phyloP scores from a whole-genome alignment of 2,797 vertebrate species.

The Rachycentron canadum region DNA sequence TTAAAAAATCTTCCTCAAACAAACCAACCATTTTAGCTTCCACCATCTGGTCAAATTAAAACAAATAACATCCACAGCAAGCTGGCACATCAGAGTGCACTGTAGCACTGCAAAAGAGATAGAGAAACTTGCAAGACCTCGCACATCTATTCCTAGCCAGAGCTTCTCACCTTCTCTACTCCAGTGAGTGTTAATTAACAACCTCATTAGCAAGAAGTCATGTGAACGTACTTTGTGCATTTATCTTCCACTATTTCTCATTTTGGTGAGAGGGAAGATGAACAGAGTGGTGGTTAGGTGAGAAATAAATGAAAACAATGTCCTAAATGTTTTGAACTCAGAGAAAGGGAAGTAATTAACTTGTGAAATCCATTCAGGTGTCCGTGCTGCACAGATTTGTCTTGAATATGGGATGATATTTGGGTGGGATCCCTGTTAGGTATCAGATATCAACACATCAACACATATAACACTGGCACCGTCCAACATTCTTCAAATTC shows the following conservation, averaged over 20 bases:
- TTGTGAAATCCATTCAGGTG: constrained; percentile 60
- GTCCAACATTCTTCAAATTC: constrained; percentile 45
- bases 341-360: constrained; percentile 72
- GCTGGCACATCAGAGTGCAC: constrained; percentile 10
- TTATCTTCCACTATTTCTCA: constrained; percentile 67
- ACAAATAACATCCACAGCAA: constrained; percentile 31
- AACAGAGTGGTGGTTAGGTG: constrained; percentile 28
- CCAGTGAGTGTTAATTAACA: constrained; percentile 85
- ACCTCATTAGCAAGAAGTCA: constrained; percentile 80
- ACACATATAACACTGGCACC: constrained; percentile 48
- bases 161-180: constrained; percentile 82
- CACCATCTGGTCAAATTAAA: constrained; percentile 40
- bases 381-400: constrained; percentile 55
- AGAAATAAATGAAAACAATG: constrained; percentile 64
- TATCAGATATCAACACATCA: constrained; percentile 54
- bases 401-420: constrained; percentile 52
- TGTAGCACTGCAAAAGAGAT: constrained; percentile 31
- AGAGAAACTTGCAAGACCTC: constrained; percentile 74
- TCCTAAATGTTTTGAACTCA: constrained; percentile 62
- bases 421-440: constrained; percentile 49
- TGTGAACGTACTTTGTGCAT: constrained; percentile 67
- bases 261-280: constrained; percentile 48
- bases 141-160: constrained; percentile 83
- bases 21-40: constrained; percentile 22
- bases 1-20: constrained; percentile 9